Base-by-base conservation (phyloP, 2,888 invertebrate genomes). In the Nysson spinosus region DNA sequence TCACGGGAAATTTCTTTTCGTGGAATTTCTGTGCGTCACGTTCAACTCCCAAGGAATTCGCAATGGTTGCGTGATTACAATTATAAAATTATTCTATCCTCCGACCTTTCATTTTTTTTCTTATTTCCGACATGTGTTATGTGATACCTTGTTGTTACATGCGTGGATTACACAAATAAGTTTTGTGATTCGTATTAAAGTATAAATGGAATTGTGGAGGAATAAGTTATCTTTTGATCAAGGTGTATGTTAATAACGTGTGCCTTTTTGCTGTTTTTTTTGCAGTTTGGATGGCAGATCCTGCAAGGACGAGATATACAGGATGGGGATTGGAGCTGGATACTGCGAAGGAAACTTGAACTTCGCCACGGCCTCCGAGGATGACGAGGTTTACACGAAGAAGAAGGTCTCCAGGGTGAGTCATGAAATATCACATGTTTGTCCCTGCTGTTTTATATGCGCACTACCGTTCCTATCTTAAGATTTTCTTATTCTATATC, bases 391-490 rank as follows among this genome's bases (percentile, higher is more conserved):
- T 40, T 87, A 87, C 49, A 82, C 85, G 5, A 87, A 87, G 79
- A 87, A 87, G 69, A 87, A 87, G 78, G 86, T 87, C 5, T 87
- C 87, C 2, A 83, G 87, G 79, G 87, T 87, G 52, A 83, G 85
- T 85, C 51, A 35, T 20, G 9, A 17, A 34, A 30, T 51, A 17
- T 3, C 7, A 5, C 32, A 14, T 22, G 28, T 54, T 49, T 46
- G 7, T 24, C 52, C 40, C 4, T 40, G 4, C 14, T 34, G 14
- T 5, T 14, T 34, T 34, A 12, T 34, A 14, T 4, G 9, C 16
- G n/a, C 4, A 34, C 14, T 34, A 34, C 7, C 12, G 5, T 34
- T 34, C 14, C 34, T 12, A 5, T 24, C 4, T 24, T 6, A 24
- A 4, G 24, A 24, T 5, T 24, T 24, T 24, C 24, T 4, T 24